Percentiles rank a stretch among this genome's conserved stretches.
Conservation (phyloP, 2,888 invertebrate genomes). For the Tetranychus piercei region DNA sequence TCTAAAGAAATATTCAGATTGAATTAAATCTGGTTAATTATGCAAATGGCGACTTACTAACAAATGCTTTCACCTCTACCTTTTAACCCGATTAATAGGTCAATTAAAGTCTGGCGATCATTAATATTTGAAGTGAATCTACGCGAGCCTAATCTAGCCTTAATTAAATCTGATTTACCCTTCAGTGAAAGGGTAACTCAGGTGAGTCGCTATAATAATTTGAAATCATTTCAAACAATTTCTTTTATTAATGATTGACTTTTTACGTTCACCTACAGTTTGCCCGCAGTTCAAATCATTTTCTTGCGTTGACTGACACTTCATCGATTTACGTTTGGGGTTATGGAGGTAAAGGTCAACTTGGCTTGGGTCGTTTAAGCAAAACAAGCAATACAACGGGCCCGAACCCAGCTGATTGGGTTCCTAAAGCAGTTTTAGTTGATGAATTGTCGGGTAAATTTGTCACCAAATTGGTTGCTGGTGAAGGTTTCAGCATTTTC, state of each 20-base stretch:
- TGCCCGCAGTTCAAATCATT: slow-evolving; percentile 33
- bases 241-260: slow-evolving; percentile 6
- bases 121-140: slow-evolving; percentile 40
- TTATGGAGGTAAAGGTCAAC: slow-evolving; percentile 45
- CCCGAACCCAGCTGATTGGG: not conserved
- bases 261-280: slow-evolving; percentile 28
- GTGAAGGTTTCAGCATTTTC: slow-evolving; percentile 48
- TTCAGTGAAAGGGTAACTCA: not conserved
- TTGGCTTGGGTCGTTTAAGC: slow-evolving; percentile 37
- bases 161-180: slow-evolving; percentile 7
- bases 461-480: slow-evolving; percentile 43
- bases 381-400: slow-evolving; percentile 20
- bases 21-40: no score
- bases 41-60: no score
- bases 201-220: not conserved
- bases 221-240: not conserved
- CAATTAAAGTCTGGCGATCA: slow-evolving; percentile 9
- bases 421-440: slow-evolving; percentile 41
- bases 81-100: not conserved
- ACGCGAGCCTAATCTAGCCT: slow-evolving; percentile 33
- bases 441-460: slow-evolving; percentile 44
- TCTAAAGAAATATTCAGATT: no score
- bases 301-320: slow-evolving; percentile 32
- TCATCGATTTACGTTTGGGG: slow-evolving; percentile 50
- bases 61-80: no score